Evolutionary conservation across 2,113 vertebrate genomes (phyloP), one percentile per base, ranked within the genome.

Genomic region (Grammomys surdaster): DNA sequence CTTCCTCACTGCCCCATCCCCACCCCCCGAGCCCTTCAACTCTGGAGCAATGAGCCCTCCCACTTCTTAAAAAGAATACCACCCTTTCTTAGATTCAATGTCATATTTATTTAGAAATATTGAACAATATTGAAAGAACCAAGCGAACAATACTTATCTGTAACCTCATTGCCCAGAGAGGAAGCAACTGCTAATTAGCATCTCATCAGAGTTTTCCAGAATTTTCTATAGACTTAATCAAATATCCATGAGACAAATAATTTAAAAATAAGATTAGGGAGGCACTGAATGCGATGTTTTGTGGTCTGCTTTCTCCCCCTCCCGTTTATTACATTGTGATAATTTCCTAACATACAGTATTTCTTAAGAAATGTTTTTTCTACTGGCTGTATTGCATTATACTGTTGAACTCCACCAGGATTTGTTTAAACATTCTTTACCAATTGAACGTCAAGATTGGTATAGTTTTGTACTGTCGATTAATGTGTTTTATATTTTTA

Each of bases 131-230:
- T 87, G 69, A 69, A 86, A 95, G 69, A 26, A 54, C 67, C 63
- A 94, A 91, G 54, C 54, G 9, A 84, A 80, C 43, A 43, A 1
- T 77, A 72, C 4, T 76, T 60, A 67, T 28, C 40, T 93, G 12
- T 40, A 88, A 85, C 22, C 36, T 7, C 31, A 40, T 40, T 10
- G 26, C 26, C 9, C 26, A 77, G 24, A 81, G 9, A 87, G 36
- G 78, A 94, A 84, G 54, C 5, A 73, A 84, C 16, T 76, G 6
- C 87, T 51, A 69, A 77, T 90, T 67, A 67, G 69, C 54, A 70
- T 80, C 92, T 96, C 75, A 28, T 93, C n/a, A 24, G 36, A 60
- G 4, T 90, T 95, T 96, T 67, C 78, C 36, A 76, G 85, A 76
- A 87, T 76, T 87, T 86, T 84, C 13, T 70, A 24, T 12, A 58